Base-by-base conservation (phyloP, 1,140 invertebrate species). In the Tetragonula clypearis region DNA sequence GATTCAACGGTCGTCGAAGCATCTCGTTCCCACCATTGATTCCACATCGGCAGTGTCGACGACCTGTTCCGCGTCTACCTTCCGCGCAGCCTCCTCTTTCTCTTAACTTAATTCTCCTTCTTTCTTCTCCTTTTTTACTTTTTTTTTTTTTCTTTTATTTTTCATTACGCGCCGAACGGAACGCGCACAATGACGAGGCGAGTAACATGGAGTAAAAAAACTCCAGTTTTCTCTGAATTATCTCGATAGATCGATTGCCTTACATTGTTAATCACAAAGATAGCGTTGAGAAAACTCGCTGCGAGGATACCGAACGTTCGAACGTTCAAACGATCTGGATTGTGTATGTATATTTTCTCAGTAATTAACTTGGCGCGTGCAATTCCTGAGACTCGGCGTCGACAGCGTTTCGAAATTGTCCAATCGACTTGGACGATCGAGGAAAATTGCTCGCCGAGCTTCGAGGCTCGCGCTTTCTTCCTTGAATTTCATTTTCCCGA, bases 61-160 rank as follows among this genome's bases (percentile, higher is more conserved):
- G 69, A 81, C 79, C 73, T 75, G 73, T 75, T 75, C 55, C 73
- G 19, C n/a, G 71, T 73, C 71, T n/a, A 14, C 71, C 23, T 73
- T 58, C 55, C 26, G 6, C 55, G 14, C n/a, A 62, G 26, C 72
- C 41, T 75, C 60, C 53, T n/a, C 41, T 26, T 12, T 49, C 9
- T 49, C 41, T 49, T 49, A 49, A 49, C 41, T 49, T 49, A 8
- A 8, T 49, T 21, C 71, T 53, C 8, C 53, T 69, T 56, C 15
- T 49, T 55, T 53, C 53, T 53, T 14, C 30, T 30, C 30, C 30
- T 53, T 14, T 53, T 12, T 53, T 0, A 11, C 65, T 69, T 6
- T n/a, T 30, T 58, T 14, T 26, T 41, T 19, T 23, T 30, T 73
- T 60, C n/a, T 62, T 35, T 72, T 21, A 65, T 79, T 75, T 78